Percentiles rank a stretch among this genome's conserved stretches.
These are phyloP conservation scores for Hetaerina americana DNA, from an alignment of 1,140 invertebrate genomes.

Conservation along the genomic window DNA sequence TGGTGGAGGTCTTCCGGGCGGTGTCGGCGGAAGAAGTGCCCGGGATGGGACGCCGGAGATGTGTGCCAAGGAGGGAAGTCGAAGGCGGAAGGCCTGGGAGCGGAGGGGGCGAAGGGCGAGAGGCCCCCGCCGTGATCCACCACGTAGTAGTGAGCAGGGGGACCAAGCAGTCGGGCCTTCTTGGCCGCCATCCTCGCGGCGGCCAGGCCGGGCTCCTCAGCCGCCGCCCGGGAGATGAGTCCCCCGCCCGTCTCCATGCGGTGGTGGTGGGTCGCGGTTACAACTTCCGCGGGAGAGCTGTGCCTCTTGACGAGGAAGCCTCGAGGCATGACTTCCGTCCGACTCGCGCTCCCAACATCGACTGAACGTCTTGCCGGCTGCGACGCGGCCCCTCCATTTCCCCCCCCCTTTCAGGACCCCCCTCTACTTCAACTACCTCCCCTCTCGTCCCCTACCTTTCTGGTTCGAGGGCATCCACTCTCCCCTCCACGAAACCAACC, in stretches of 20 bases:
- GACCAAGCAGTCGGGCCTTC: not conserved
- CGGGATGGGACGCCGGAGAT: not conserved
- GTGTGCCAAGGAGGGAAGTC: not conserved
- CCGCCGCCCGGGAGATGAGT: not conserved
- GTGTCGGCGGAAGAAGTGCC: not conserved
- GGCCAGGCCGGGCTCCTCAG: not conserved
- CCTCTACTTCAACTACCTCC: no score
- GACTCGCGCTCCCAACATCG: not conserved
- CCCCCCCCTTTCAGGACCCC: not conserved
- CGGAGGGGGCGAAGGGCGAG: not conserved
- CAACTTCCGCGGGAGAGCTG: not conserved
- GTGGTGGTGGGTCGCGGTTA: not conserved
- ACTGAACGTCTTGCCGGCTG: not conserved
- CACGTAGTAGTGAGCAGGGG: not conserved
- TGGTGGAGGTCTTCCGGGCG: not conserved
- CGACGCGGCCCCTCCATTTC: not conserved
- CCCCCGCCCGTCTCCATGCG: not conserved
- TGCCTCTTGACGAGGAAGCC: conserved; percentile 4
- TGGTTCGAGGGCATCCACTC: no score
- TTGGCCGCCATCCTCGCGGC: not conserved
- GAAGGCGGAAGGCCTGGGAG: not conserved
- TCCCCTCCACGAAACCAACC: no score
- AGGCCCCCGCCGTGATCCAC: not conserved
- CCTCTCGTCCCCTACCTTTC: no score
- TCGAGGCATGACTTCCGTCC: not conserved